Percentiles rank a stretch among this genome's conserved stretches.
Conservation (phyloP, 2,888 invertebrate genomes). For the Aplocera efformata region DNA sequence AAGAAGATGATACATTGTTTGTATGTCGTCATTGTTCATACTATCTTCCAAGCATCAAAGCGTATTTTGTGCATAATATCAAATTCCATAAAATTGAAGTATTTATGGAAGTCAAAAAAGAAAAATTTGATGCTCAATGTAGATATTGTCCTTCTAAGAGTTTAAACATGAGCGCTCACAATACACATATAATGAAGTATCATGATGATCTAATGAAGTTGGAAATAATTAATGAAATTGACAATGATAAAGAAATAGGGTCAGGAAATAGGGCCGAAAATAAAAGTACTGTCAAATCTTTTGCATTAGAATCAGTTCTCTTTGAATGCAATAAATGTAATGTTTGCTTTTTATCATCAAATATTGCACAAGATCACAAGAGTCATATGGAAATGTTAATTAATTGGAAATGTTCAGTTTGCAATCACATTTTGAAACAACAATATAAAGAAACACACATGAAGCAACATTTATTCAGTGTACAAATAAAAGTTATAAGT, state of each 20-base stretch:
- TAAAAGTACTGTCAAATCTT: conserved; percentile 4
- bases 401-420: conserved; percentile 54
- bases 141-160: conserved; percentile 37
- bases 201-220: conserved; percentile 24
- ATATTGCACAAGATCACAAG: conserved; percentile 43
- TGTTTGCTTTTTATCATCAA: conserved; percentile 50
- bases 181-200: conserved; percentile 29
- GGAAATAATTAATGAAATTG: conserved; percentile 12
- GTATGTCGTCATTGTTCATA: conserved; percentile 34
- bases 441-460: conserved; percentile 47
- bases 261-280: conserved; percentile 5
- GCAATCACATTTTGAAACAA: conserved; percentile 48
- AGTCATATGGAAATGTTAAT: conserved; percentile 45
- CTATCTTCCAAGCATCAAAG: conserved; percentile 28
- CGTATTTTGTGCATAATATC: conserved; percentile 33
- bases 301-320: conserved; percentile 43
- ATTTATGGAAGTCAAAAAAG: conserved; percentile 24
- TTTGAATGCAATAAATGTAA: conserved; percentile 58
- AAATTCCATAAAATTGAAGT: conserved; percentile 36
- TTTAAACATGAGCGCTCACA: conserved; percentile 27
- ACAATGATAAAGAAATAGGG: conserved; percentile 4
- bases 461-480: conserved; percentile 47
- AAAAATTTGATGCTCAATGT: conserved; percentile 41
- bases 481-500: conserved; percentile 40
- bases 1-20: conserved; percentile 16